Evolutionary conservation across 2,113 vertebrate genomes (phyloP), one percentile per base, ranked within the genome.

Genomic region (Oreochromis aureus): DNA sequence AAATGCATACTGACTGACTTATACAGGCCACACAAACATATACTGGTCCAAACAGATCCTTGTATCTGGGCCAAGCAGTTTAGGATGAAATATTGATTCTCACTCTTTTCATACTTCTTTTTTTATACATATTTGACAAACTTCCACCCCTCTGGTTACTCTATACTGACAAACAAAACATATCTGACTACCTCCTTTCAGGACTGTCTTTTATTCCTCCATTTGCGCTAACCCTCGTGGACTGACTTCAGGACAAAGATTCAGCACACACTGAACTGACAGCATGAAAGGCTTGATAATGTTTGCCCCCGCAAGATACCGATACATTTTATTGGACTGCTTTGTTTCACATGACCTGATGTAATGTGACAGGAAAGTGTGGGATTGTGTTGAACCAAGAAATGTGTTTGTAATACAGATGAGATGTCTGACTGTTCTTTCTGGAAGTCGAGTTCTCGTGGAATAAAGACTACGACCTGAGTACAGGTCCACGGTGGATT

Each of bases 91-190:
- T 61, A 79, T 78, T 87, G 66, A 58, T 56, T 89, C 73, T 90
- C 61, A 78, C 91, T 91, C 76, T 82, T 90, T 91, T 81, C 58
- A 86, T 79, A 80, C 83, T 89, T 91, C 11, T 69, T 46, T 91
- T 94, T 87, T 86, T 91, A 73, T 24, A 73, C 36, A 71, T 71
- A 24, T 92, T 81, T 92, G 85, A 93, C 91, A 95, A 94, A 91
- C 85, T 78, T 89, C 54, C 82, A 41, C 58, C 69, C 86, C 80
- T 91, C 89, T 69, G 27, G 86, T 91, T 89, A 80, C 51, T 80
- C 89, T 85, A 59, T 66, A 53, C 80, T 78, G 44, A 90, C 73
- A 92, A 90, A 90, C 84, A 82, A 88, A 91, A 85, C 86, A 58
- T 56, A n/a, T 78, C 71, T 85, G 89, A 93, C 91, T 66, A 9